Percentiles rank a stretch among this genome's conserved stretches.
phyloP scores from a whole-genome alignment of 2,113 vertebrate species.

The Chaetops frenatus region DNA sequence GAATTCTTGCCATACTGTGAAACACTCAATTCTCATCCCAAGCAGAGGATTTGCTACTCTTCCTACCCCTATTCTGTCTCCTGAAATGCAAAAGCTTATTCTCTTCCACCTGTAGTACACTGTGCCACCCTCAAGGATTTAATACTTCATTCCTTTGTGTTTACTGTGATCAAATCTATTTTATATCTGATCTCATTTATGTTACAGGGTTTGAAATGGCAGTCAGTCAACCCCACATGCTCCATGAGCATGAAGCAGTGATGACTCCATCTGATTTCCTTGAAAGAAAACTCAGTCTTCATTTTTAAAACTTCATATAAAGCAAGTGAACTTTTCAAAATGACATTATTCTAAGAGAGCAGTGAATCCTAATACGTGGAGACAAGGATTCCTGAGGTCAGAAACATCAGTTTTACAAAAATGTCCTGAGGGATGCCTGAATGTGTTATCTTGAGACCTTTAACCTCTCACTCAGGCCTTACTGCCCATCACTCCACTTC shows the following conservation, averaged over 20 bases:
- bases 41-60: background rate
- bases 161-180: background rate
- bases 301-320: slow-evolving; percentile 28
- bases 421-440: slow-evolving; percentile 49
- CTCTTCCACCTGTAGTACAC: background rate
- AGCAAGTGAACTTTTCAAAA: slow-evolving; percentile 59
- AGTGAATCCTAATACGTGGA: slow-evolving; percentile 52
- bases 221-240: background rate
- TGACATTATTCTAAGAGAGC: slow-evolving; percentile 47
- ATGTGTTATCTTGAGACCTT: slow-evolving; percentile 62
- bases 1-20: background rate
- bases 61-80: background rate
- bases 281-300: slow-evolving; percentile 8
- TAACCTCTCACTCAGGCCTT: slow-evolving; percentile 56
- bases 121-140: background rate
- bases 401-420: slow-evolving; percentile 61
- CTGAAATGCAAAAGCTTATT: background rate
- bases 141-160: background rate
- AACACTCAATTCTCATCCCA: background rate
- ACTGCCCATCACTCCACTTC: slow-evolving; percentile 51
- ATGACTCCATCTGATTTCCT: background rate
- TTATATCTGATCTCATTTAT: background rate
- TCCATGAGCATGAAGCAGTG: background rate
- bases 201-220: background rate
- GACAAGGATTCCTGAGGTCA: slow-evolving; percentile 59